These are phyloP conservation scores for Ophion ellenae DNA, from an alignment of 2,888 invertebrate genomes.

Conservation along the genomic window DNA sequence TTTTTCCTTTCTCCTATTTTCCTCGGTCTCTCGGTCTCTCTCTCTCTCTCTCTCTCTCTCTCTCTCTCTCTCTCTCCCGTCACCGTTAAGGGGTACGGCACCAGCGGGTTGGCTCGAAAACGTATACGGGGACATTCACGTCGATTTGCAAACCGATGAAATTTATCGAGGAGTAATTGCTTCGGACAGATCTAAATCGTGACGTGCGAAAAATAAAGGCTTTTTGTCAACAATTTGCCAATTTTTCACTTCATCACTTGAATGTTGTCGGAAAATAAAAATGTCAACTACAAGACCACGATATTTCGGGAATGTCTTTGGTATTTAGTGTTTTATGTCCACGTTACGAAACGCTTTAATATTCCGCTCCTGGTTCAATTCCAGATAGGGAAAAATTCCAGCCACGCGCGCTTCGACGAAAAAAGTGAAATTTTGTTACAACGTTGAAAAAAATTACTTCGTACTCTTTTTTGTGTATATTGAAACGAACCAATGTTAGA, in stretches of 20 bases:
- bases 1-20: neutral
- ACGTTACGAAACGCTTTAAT: neutral
- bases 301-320: neutral
- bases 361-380: neutral
- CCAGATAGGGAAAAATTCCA: neutral
- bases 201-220: too few species aligned
- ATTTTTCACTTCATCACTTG: neutral
- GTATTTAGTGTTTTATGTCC: neutral
- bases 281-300: neutral
- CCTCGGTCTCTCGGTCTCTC: conserved; percentile 13
- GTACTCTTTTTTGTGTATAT: neutral
- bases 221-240: neutral
- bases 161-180: too few species aligned
- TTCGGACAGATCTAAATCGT: too few species aligned
- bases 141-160: too few species aligned
- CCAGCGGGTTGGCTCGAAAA: neutral
- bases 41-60: neutral
- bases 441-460: neutral
- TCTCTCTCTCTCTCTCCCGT: conserved; percentile 3
- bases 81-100: neutral
- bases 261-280: neutral
- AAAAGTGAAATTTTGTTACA: neutral
- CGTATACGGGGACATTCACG: neutral
- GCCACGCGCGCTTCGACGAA: neutral
- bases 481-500: neutral